Conservation (phyloP, 2,113 vertebrate species). For the Loxodonta africana region DNA sequence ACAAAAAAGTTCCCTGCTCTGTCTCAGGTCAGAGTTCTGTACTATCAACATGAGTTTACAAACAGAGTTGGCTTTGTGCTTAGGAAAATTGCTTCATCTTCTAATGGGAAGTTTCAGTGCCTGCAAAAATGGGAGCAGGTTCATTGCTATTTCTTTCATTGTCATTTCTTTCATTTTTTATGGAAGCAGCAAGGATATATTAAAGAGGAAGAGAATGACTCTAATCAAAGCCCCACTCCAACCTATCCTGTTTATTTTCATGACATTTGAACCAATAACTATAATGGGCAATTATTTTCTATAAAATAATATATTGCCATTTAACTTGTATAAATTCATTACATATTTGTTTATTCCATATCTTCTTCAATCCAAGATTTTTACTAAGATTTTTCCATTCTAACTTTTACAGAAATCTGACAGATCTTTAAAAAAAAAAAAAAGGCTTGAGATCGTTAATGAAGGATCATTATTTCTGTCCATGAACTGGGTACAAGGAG, state of each 20-base stretch:
- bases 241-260: neutral
- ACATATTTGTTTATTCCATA: neutral
- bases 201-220: neutral
- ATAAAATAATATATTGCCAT: slow-evolving; percentile 2
- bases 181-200: neutral
- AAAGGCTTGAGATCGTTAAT: neutral
- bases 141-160: neutral
- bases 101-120: neutral
- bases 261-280: neutral
- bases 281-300: neutral
- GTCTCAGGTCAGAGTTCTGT: neutral
- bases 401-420: neutral
- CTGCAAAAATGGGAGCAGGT: neutral
- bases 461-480: neutral
- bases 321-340: neutral
- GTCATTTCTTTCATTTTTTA: neutral
- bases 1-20: neutral
- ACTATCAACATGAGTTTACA: neutral
- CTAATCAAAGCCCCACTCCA: neutral
- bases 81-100: neutral
- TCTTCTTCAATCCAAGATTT: neutral
- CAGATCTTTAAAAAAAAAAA: neutral
- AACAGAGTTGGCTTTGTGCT: neutral
- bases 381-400: neutral
- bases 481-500: neutral